Percentiles rank a stretch among this genome's conserved stretches.
Evolutionary conservation across 2,888 invertebrate species (phyloP).

Genomic region (Scaptomyza cyrtandrae): DNA sequence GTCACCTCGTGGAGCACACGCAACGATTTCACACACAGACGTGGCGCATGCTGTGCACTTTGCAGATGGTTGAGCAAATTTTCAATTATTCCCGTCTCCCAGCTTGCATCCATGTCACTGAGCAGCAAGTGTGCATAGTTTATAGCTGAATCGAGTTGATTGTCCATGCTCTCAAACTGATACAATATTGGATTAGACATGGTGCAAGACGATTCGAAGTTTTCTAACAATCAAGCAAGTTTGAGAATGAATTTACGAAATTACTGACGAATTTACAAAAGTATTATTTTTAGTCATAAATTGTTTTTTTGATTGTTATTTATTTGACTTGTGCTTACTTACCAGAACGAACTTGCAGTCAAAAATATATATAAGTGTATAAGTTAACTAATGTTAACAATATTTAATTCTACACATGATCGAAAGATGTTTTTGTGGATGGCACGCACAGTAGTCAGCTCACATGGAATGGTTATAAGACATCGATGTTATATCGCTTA

Average conservation of each 20-base stretch:
- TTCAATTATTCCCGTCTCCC: constrained; percentile 32
- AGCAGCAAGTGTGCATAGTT: constrained; percentile 42
- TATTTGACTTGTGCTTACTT: not conserved
- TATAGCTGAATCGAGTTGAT: constrained; percentile 34
- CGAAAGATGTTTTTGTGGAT: too few relatives aligned
- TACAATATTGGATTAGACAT: constrained; percentile 23
- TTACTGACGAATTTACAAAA: constrained; percentile 1
- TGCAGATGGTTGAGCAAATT: constrained; percentile 19
- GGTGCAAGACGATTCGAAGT: not conserved
- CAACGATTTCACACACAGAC: constrained; percentile 41
- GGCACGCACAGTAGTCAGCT: too few relatives aligned
- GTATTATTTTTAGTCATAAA: not conserved
- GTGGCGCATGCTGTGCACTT: constrained; percentile 28
- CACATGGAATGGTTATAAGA: too few relatives aligned
- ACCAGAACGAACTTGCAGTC: not conserved
- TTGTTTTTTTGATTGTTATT: not conserved
- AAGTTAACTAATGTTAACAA: too few relatives aligned
- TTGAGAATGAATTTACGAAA: not conserved
- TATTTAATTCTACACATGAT: too few relatives aligned
- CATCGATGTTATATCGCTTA: too few relatives aligned
- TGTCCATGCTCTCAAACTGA: constrained; percentile 37
- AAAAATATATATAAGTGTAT: not conserved
- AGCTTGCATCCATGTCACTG: constrained; percentile 38
- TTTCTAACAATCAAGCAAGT: not conserved
- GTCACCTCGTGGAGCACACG: constrained; percentile 55